phyloP scores from a whole-genome alignment of 2,888 invertebrate species.

The Ganaspis brasiliensis region DNA sequence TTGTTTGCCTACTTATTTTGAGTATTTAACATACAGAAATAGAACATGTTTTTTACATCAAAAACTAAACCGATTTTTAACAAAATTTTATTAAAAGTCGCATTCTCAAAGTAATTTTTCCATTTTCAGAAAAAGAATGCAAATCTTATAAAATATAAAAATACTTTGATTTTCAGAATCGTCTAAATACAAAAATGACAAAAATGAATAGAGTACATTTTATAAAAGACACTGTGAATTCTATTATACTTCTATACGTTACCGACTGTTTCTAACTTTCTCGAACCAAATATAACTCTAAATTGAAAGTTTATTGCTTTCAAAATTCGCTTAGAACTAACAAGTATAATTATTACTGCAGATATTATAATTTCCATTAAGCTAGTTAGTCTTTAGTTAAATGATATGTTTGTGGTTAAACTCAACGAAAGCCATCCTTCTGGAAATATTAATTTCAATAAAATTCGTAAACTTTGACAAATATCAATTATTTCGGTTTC shows the following conservation, averaged over 20 bases:
- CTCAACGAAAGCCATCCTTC: background rate
- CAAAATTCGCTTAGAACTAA: slow-evolving; percentile 22
- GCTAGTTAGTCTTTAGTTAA: slow-evolving; percentile 8
- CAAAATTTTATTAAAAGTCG: no score
- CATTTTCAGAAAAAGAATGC: no score
- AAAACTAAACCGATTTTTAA: no score
- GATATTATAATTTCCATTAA: slow-evolving; percentile 1
- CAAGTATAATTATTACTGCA: background rate
- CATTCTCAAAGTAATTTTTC: no score
- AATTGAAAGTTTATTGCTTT: background rate
- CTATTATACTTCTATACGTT: background rate
- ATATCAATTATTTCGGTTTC: no score
- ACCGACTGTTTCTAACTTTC: background rate
- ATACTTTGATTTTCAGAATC: no score
- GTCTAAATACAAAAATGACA: no score
- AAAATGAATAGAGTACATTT: background rate
- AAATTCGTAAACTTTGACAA: background rate
- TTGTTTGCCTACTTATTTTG: no score
- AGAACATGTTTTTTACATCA: no score
- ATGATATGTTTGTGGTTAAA: background rate
- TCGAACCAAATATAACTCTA: background rate
- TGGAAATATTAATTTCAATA: slow-evolving; percentile 8
- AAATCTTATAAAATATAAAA: no score
- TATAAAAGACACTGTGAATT: background rate
- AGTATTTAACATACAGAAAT: no score